Conservation (phyloP, 2,797 vertebrate species). For the Mus spretus region DNA sequence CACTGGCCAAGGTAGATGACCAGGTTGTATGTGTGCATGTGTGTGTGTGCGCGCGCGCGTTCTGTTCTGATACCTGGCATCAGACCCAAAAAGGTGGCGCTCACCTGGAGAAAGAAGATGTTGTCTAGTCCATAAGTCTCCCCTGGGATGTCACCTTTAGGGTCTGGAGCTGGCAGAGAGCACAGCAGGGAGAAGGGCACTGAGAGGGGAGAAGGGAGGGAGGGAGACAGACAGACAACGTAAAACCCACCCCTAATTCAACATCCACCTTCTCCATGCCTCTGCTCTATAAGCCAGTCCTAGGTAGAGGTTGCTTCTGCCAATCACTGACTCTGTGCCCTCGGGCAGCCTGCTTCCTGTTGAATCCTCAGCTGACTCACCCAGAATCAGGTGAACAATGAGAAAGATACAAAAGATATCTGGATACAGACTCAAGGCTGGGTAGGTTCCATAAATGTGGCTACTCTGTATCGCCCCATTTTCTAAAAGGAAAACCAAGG, state of each 20-base stretch:
- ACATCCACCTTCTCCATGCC: not conserved
- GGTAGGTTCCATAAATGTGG: not conserved
- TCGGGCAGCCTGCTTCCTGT: not conserved
- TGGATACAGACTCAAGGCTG: not conserved
- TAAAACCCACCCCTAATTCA: not conserved
- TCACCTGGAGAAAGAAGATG: not conserved
- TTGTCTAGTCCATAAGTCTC: not conserved
- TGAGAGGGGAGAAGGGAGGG: not conserved
- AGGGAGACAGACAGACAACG: too few relatives aligned
- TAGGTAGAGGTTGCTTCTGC: not conserved
- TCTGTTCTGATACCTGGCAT: not conserved
- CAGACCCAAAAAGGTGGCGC: not conserved
- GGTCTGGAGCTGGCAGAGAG: not conserved
- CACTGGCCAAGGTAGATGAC: not conserved
- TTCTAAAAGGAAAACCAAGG: not conserved
- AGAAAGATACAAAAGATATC: not conserved
- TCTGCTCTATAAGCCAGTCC: not conserved
- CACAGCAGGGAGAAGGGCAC: not conserved
- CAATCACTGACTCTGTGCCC: not conserved
- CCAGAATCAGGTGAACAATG: not conserved
- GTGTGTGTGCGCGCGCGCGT: too few relatives aligned
- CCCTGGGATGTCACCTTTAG: not conserved
- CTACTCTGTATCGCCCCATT: not conserved
- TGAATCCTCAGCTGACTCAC: not conserved
- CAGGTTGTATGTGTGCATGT: not conserved